These are phyloP conservation scores for Aegithalos caudatus DNA, from an alignment of 2,113 vertebrate species.

Conservation along the genomic window DNA sequence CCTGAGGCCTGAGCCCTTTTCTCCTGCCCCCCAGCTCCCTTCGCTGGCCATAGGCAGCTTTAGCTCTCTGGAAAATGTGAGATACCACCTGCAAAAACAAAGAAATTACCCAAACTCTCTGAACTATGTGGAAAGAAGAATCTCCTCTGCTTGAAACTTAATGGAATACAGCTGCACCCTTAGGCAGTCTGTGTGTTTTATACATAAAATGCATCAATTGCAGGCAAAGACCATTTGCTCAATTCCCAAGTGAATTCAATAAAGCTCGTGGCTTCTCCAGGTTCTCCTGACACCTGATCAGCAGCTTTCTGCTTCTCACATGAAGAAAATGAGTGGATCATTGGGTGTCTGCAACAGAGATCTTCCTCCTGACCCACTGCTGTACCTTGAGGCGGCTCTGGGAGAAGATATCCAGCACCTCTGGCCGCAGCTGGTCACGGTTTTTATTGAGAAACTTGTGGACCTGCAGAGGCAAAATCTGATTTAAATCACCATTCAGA, in stretches of 20 bases:
- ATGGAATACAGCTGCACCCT: not conserved
- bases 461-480: conserved; percentile 74
- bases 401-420: conserved; percentile 83
- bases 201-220: not conserved
- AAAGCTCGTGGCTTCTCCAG: not conserved
- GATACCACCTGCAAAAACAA: conserved; percentile 79
- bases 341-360: not conserved
- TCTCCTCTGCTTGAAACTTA: not conserved
- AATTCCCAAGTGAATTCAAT: not conserved
- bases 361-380: not conserved
- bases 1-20: conserved; percentile 66
- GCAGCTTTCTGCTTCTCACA: not conserved
- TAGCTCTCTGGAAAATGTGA: conserved; percentile 79
- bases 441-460: conserved; percentile 92
- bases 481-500: not conserved
- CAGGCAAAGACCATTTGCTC: fast-evolving
- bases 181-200: not conserved
- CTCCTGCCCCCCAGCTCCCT: conserved; percentile 62
- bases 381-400: conserved; percentile 84
- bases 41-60: conserved; percentile 65
- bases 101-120: not conserved
- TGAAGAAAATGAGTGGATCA: not conserved
- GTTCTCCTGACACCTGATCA: not conserved
- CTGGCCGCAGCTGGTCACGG: conserved; percentile 80
- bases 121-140: not conserved